Conservation (phyloP, 2,888 invertebrate genomes). For the Folsomia manolachei region DNA sequence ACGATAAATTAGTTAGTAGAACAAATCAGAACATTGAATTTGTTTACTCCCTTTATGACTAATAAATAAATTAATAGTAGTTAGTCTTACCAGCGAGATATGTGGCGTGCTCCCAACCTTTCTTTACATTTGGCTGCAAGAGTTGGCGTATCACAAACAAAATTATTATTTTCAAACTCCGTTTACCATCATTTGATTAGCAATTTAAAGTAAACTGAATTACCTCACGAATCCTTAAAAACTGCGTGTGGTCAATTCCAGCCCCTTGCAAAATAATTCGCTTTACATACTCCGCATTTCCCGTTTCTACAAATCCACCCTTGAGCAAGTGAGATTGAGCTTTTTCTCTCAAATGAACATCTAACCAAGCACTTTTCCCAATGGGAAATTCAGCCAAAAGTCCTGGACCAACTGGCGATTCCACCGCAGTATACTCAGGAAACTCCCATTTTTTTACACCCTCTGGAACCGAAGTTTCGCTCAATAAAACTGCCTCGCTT, state of each 20-base stretch:
- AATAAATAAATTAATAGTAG: too few species aligned
- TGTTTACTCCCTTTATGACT: too few species aligned
- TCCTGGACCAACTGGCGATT: slow-evolving; percentile 36
- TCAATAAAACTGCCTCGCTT: slow-evolving; percentile 52
- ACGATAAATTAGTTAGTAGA: too few species aligned
- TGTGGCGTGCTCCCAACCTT: slow-evolving; percentile 36
- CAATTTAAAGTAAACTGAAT: not conserved
- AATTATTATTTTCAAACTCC: not conserved
- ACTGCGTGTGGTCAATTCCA: slow-evolving; percentile 57
- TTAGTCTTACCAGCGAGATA: too few species aligned
- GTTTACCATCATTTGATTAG: not conserved
- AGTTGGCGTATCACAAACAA: too few species aligned
- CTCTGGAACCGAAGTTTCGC: slow-evolving; percentile 50
- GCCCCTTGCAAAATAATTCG: slow-evolving; percentile 73
- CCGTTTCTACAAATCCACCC: slow-evolving; percentile 63
- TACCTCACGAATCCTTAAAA: slow-evolving; percentile 47
- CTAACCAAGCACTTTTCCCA: slow-evolving; percentile 37
- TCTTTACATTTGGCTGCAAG: slow-evolving; percentile 38
- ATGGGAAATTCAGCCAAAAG: slow-evolving; percentile 39
- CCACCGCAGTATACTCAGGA: slow-evolving; percentile 34
- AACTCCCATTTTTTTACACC: slow-evolving; percentile 32
- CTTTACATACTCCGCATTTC: slow-evolving; percentile 74
- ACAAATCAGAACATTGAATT: too few species aligned
- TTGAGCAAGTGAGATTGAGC: slow-evolving; percentile 53
- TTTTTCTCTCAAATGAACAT: slow-evolving; percentile 43